Base-by-base conservation (phyloP, 2,797 vertebrate species). In the Salarias fasciatus region DNA sequence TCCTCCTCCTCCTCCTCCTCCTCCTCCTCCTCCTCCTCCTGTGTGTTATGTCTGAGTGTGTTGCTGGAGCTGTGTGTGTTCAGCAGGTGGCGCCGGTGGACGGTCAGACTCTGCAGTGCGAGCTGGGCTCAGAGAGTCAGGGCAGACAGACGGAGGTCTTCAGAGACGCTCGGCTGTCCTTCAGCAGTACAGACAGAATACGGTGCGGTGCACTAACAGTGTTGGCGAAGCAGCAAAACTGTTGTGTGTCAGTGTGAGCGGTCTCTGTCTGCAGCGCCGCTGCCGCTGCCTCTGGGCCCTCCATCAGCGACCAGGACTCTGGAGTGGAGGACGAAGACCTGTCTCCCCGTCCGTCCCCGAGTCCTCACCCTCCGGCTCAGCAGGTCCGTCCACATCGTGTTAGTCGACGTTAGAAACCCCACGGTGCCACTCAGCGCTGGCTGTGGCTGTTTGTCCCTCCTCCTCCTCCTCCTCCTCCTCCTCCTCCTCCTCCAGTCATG, bases 301-400 rank as follows among this genome's bases (percentile, higher is more conserved):
- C 94, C 11, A 56, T 92, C 69, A 95, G 86, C 0, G 96, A 98
- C 63, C 96, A 94, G 0, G 96, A 98, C 75, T 97, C 97, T 2
- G 96, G 96, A 37, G 94, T 98, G 6, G 96, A 98, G 89, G 96
- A 97, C 63, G 96, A 95, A 56, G 97, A 99, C 75, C 86, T 94
- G 58, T 99, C 97, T 55, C 98, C 98, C 5, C 94, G 98, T 30
- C 96, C 96, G 1, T 94, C 96, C 63, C 98, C 96, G 12, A 96
- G 94, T 72, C 98, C 98, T 60, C 96, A 98, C 51, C 93, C 92
- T 50, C 91, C 92, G 12, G 89, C 87, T 70, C 95, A 95, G 54
- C 95, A 96, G 96, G 97, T 98, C 38, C 61, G 74, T 58, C 13
- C 6, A 3, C 8, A 1, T 9, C 15, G 3, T 35, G 33, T 9